Evolutionary conservation across 2,888 invertebrate genomes (phyloP).

Genomic region (Chrysomela aeneicollis): DNA sequence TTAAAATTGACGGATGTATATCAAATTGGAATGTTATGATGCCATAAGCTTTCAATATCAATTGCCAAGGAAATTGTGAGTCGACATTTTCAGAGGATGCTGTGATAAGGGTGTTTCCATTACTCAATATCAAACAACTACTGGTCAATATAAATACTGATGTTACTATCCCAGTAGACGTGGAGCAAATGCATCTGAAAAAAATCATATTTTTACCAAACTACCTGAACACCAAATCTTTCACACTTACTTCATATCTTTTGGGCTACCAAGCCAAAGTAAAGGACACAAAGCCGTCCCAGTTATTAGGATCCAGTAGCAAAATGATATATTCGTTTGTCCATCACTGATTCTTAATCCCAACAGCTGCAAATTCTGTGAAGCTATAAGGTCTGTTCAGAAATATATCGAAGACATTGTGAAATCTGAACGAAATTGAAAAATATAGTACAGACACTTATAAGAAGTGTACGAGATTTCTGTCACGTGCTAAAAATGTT

Average conservation of each 20-base stretch:
- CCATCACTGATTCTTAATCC: slow-evolving; percentile 74
- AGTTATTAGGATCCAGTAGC: slow-evolving; percentile 83
- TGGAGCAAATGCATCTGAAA: slow-evolving; percentile 69
- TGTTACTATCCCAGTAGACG: slow-evolving; percentile 71
- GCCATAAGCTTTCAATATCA: slow-evolving; percentile 71
- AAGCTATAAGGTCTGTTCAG: slow-evolving; percentile 63
- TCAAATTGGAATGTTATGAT: slow-evolving; percentile 79
- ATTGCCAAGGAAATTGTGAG: slow-evolving; percentile 53
- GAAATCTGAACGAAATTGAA: too few relatives aligned
- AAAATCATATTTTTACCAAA: slow-evolving; percentile 1
- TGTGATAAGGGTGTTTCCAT: slow-evolving; percentile 50
- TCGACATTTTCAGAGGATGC: slow-evolving; percentile 40
- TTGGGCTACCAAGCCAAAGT: slow-evolving; percentile 90
- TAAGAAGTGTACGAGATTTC: too few relatives aligned
- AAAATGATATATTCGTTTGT: slow-evolving; percentile 75
- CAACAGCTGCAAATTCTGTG: slow-evolving; percentile 81
- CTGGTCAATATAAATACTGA: slow-evolving; percentile 72
- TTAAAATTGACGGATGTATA: slow-evolving; percentile 84
- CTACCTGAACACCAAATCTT: neutral
- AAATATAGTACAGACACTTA: too few relatives aligned
- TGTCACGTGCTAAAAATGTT: too few relatives aligned
- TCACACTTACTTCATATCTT: slow-evolving; percentile 83
- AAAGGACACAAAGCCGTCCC: slow-evolving; percentile 79
- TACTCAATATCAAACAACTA: slow-evolving; percentile 67
- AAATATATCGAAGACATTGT: too few relatives aligned